A percentile compares a stretch with the other conserved stretches of the same genome.
phyloP scores from a whole-genome alignment of 2,888 invertebrate species.

The Hecatera dysodea region DNA sequence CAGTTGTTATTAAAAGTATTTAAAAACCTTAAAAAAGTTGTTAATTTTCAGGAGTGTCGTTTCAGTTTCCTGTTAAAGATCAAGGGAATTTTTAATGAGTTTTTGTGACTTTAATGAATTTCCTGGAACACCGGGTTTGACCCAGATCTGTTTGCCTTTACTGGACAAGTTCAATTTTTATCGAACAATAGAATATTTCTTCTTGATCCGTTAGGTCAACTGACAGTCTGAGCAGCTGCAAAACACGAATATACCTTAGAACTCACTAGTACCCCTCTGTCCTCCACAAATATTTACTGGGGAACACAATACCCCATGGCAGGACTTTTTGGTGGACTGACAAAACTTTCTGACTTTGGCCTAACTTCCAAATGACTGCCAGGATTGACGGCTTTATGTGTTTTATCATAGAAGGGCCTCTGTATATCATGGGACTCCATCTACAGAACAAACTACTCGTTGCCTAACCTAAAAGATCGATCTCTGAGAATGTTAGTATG shows the following conservation, averaged over 20 bases:
- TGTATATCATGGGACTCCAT: neutral
- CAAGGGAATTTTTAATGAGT: conserved; percentile 42
- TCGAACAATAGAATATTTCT: neutral
- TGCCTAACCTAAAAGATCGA: neutral
- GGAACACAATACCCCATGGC: too few species aligned
- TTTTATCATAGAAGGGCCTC: neutral
- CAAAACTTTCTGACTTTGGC: too few species aligned
- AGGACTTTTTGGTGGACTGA: too few species aligned
- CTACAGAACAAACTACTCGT: neutral
- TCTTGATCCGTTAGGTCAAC: neutral
- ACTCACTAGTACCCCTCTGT: too few species aligned
- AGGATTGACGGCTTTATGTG: neutral
- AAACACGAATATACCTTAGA: too few species aligned
- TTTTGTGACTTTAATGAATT: too few species aligned
- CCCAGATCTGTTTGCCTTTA: neutral
- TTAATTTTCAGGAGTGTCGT: conserved; percentile 48
- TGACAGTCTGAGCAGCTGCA: neutral
- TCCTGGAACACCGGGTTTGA: neutral
- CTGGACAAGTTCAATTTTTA: neutral
- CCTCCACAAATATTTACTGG: too few species aligned
- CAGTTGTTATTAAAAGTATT: conserved; percentile 36
- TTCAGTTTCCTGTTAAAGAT: conserved; percentile 46
- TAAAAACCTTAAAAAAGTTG: conserved; percentile 40
- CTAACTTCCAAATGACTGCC: too few species aligned
- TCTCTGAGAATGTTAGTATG: neutral